Percentiles rank a stretch among this genome's conserved stretches.
Evolutionary conservation across 1,140 invertebrate species (phyloP).

Genomic region (Araneus ventricosus): DNA sequence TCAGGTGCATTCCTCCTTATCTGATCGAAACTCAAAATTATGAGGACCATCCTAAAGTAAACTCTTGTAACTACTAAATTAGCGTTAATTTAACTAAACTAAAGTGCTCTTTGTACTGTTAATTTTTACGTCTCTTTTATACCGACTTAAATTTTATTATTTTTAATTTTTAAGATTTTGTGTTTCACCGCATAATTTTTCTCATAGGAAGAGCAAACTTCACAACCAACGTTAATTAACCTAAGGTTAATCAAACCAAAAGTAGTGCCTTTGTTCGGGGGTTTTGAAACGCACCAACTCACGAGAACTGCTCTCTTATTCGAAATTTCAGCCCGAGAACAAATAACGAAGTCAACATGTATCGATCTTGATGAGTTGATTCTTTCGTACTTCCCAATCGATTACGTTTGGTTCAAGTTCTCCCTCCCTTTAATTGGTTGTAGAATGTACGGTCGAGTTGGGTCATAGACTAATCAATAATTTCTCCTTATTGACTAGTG

Average conservation of each 20-base stretch:
- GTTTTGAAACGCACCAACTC: background rate
- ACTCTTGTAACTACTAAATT: too few relatives aligned
- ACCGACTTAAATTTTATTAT: too few relatives aligned
- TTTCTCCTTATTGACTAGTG: background rate
- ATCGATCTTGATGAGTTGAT: conserved; percentile 1
- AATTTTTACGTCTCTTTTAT: too few relatives aligned
- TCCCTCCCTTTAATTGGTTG: conserved; percentile 21
- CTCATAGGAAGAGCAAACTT: too few relatives aligned
- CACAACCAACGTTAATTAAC: background rate
- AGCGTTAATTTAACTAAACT: too few relatives aligned
- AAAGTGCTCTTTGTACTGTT: too few relatives aligned
- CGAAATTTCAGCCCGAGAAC: background rate
- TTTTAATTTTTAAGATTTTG: too few relatives aligned
- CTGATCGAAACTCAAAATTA: too few relatives aligned
- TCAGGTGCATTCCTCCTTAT: too few relatives aligned
- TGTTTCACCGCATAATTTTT: too few relatives aligned
- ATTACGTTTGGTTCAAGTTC: conserved; percentile 22
- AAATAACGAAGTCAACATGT: conserved; percentile 18
- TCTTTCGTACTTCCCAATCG: conserved; percentile 7
- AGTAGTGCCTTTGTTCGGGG: background rate
- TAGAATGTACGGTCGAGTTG: background rate
- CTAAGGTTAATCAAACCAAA: background rate
- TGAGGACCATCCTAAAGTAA: too few relatives aligned
- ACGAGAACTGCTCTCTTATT: background rate
- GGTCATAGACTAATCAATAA: conserved; percentile 13